phyloP scores from a whole-genome alignment of 1,140 invertebrate species.

The Fopius arisanus region DNA sequence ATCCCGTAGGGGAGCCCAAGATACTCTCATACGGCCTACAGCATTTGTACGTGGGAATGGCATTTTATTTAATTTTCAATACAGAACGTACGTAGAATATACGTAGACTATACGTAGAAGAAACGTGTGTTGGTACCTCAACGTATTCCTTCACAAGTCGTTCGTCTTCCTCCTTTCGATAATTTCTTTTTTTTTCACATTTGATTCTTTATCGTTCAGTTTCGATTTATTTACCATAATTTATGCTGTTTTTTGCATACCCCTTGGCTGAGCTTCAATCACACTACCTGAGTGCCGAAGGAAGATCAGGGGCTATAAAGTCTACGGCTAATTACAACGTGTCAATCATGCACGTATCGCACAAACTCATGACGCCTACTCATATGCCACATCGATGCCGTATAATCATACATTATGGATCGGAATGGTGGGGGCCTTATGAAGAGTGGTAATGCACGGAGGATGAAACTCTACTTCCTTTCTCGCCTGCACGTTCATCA shows the following conservation, averaged over 20 bases:
- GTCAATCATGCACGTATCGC: slow-evolving; percentile 39
- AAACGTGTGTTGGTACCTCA: neutral
- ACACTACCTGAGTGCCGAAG: neutral
- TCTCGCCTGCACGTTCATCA: slow-evolving; percentile 16
- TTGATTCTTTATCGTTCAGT: slow-evolving; percentile 8
- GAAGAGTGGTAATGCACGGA: slow-evolving; percentile 13
- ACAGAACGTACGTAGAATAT: slow-evolving; percentile 12
- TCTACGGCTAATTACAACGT: slow-evolving; percentile 40
- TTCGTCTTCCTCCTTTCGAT: slow-evolving; percentile 30
- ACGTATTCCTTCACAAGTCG: neutral
- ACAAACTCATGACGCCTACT: slow-evolving; percentile 33
- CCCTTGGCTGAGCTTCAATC: neutral
- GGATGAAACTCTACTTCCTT: slow-evolving; percentile 26
- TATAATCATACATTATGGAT: slow-evolving; percentile 35
- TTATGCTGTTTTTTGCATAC: slow-evolving; percentile 10
- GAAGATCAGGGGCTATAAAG: slow-evolving; percentile 28
- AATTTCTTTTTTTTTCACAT: slow-evolving; percentile 8
- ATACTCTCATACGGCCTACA: slow-evolving; percentile 6
- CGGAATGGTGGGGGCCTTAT: slow-evolving; percentile 3
- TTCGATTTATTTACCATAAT: slow-evolving; percentile 4
- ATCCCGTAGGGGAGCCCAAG: slow-evolving; percentile 28
- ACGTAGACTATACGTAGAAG: no score
- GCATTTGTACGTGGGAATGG: slow-evolving; percentile 36
- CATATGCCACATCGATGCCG: neutral
- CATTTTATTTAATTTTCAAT: slow-evolving; percentile 29